Conservation (phyloP, 2,888 invertebrate genomes). For the Xestia xanthographa region DNA sequence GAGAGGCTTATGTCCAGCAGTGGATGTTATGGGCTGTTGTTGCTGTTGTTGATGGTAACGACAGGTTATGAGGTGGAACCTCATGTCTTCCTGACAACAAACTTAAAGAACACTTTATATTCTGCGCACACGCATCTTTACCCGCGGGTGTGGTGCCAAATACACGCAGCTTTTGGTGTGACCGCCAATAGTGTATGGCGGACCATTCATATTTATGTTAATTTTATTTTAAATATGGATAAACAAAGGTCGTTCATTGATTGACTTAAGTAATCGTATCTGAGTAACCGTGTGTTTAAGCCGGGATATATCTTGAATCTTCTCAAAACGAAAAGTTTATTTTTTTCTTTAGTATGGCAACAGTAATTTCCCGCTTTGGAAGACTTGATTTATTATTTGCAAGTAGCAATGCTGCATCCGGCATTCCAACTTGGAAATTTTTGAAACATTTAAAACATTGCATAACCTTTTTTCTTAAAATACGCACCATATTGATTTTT, state of each 20-base stretch:
- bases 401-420: not conserved
- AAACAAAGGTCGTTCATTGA: constrained; percentile 56
- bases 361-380: not conserved
- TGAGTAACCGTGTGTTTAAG: not conserved
- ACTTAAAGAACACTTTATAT: constrained; percentile 25
- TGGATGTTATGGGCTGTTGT: too few relatives aligned
- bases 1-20: too few relatives aligned
- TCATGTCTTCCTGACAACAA: not conserved
- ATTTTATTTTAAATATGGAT: constrained; percentile 45
- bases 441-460: not conserved
- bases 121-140: constrained; percentile 44
- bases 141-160: constrained; percentile 51
- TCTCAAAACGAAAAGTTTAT: not conserved
- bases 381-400: not conserved
- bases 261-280: constrained; percentile 23
- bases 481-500: not conserved
- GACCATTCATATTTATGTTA: constrained; percentile 63
- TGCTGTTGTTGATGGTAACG: too few relatives aligned
- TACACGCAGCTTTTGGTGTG: constrained; percentile 52
- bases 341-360: not conserved
- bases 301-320: not conserved
- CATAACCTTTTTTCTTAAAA: not conserved
- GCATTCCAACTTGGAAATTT: not conserved
- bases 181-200: constrained; percentile 48
- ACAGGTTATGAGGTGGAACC: not conserved